Percentiles rank a stretch among this genome's conserved stretches.
phyloP scores from a whole-genome alignment of 2,888 invertebrate species.

The Drosophila hamatofila region DNA sequence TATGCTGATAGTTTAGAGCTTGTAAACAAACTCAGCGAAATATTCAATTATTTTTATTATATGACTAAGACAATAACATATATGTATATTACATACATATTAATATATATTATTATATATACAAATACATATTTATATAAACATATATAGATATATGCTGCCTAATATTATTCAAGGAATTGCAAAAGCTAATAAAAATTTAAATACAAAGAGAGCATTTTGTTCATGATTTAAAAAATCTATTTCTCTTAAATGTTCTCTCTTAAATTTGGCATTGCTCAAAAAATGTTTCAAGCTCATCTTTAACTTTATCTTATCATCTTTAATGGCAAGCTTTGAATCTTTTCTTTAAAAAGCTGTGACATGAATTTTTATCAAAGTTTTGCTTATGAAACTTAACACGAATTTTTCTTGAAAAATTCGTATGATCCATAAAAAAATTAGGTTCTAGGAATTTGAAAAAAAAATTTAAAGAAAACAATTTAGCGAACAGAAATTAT shows the following conservation, averaged over 20 bases:
- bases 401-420: no score
- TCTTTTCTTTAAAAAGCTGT: no score
- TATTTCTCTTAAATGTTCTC: not conserved
- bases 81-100: not conserved
- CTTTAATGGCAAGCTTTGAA: no score
- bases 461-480: no score
- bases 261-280: not conserved
- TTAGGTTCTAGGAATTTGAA: no score
- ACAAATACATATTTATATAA: not conserved
- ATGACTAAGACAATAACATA: not conserved
- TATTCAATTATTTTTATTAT: slow-evolving; percentile 2
- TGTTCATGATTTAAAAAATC: not conserved
- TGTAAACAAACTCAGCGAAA: not conserved
- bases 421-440: no score
- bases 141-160: not conserved
- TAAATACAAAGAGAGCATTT: not conserved
- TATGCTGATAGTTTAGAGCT: not conserved
- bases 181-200: not conserved
- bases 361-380: no score
- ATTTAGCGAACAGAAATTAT: no score
- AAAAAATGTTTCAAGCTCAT: not conserved
- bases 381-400: not conserved
- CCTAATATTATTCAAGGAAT: not conserved
- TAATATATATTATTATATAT: not conserved
- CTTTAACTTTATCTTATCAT: no score